Conservation (phyloP, 2,797 vertebrate genomes). For the Aldrovandia affinis region DNA sequence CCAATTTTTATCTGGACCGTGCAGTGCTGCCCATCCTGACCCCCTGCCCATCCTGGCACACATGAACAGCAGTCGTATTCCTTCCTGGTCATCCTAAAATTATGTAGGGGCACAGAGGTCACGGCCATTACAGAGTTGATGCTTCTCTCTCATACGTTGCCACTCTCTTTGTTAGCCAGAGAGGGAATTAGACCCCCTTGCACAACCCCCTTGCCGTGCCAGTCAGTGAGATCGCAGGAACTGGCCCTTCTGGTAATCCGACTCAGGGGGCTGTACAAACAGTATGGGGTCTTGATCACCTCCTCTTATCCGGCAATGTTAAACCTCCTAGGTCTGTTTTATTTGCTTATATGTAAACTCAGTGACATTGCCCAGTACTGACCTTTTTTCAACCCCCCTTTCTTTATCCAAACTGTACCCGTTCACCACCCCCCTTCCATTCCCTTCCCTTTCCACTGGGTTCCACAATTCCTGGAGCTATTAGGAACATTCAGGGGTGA, state of each 20-base stretch:
- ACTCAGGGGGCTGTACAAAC: conserved; percentile 17
- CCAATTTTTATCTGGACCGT: background rate
- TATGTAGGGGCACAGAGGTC: background rate
- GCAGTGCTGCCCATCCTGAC: background rate
- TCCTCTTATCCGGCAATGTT: background rate
- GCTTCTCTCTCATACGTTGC: background rate
- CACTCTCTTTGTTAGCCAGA: background rate
- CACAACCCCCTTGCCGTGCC: background rate
- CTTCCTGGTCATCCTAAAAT: background rate
- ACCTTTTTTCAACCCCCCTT: background rate
- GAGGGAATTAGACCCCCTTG: conserved; percentile 9
- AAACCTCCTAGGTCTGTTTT: background rate
- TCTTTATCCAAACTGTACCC: background rate
- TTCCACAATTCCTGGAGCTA: background rate
- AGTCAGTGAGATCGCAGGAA: background rate
- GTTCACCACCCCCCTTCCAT: background rate
- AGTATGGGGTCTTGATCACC: background rate
- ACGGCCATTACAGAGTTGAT: background rate
- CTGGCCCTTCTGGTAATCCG: background rate
- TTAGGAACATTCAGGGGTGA: background rate
- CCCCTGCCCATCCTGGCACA: background rate
- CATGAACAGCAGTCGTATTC: background rate
- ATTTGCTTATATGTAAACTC: background rate
- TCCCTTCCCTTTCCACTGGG: background rate
- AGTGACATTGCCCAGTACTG: background rate